Base-by-base conservation (phyloP, 2,113 vertebrate genomes). In the Antigone vipio region DNA sequence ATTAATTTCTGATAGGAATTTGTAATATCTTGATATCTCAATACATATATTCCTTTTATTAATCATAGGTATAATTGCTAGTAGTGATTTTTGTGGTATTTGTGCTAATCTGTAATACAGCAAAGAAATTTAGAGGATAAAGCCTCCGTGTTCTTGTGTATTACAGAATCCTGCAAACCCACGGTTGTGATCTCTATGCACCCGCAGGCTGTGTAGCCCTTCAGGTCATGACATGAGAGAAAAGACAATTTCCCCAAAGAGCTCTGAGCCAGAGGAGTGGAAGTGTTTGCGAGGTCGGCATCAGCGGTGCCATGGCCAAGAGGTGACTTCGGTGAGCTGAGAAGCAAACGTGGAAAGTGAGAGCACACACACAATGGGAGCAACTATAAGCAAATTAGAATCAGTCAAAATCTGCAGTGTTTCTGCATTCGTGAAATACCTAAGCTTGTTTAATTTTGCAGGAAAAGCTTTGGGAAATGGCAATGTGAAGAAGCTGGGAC, bases 231-330 rank as follows among this genome's bases (percentile, higher is more conserved):
- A 56, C 49, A 35, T 6, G 27, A 75, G 47, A 32, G 73, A 67
- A 87, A 71, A 89, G 13, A 24, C 9, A 63, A n/a, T 63, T 77
- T 81, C 19, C 29, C 44, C n/a, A 30, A 45, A 53, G 20, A 77
- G 2, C 26, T 93, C 68, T 40, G 47, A 89, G 42, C 7, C 29
- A 75, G 68, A 32, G 0, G 0, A 58, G 35, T 26, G n/a, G 68
- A 89, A 66, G 55, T 2, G 0, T 22, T 55, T 66, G 38, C 0
- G 0, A 83, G 30, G 45, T 29, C 6, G 5, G 19, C 38, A 50
- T 13, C 4, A 1, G 32, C 29, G 27, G 49, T 32, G 32, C 3
- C 0, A 0, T 0, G 15, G 53, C 52, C 75, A 58, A 89, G 40
- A 52, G 34, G 30, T 29, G 58, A 78, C 26, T 13, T 40, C 26